These are phyloP conservation scores for Trachymyrmex cornetzi DNA, from an alignment of 1,140 invertebrate species.

Conservation along the genomic window DNA sequence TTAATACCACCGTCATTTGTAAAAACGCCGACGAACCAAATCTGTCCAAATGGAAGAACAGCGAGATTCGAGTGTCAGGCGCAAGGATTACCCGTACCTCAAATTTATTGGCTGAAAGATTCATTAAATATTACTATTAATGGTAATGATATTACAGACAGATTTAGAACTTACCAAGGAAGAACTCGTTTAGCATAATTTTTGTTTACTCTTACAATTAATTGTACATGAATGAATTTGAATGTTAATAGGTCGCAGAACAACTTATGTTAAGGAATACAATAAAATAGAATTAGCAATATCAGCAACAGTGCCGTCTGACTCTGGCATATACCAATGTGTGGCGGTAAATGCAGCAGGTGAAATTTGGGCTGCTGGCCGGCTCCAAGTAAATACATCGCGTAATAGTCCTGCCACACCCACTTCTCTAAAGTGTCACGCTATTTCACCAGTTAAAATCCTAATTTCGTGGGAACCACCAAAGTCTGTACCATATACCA, in stretches of 20 bases:
- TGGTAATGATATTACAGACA: conserved; percentile 82
- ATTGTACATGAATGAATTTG: not conserved
- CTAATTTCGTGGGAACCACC: conserved; percentile 88
- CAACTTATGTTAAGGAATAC: conserved; percentile 83
- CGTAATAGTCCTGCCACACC: conserved; percentile 88
- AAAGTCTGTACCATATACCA: conserved; percentile 83
- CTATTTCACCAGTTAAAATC: conserved; percentile 87
- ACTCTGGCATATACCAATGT: conserved; percentile 93
- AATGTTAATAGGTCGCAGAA: conserved; percentile 86
- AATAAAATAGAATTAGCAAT: conserved; percentile 88
- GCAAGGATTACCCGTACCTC: conserved; percentile 89
- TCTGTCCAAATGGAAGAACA: conserved; percentile 90
- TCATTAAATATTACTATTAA: conserved; percentile 88
- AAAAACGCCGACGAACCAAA: conserved; percentile 87
- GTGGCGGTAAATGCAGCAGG: conserved; percentile 90
- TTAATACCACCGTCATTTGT: conserved; percentile 88
- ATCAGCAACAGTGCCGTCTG: conserved; percentile 89
- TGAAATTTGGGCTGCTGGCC: conserved; percentile 88
- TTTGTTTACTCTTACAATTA: conserved; percentile 18
- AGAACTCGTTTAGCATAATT: too few relatives aligned
- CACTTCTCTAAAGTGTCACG: conserved; percentile 87
- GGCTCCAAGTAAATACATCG: conserved; percentile 87
- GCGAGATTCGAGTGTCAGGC: conserved; percentile 91
- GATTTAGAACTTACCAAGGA: not conserved
- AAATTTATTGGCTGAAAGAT: conserved; percentile 91